Evolutionary conservation across 2,797 vertebrate genomes (phyloP), one percentile per base, ranked within the genome.

Genomic region (Pangasius mekongensis): DNA sequence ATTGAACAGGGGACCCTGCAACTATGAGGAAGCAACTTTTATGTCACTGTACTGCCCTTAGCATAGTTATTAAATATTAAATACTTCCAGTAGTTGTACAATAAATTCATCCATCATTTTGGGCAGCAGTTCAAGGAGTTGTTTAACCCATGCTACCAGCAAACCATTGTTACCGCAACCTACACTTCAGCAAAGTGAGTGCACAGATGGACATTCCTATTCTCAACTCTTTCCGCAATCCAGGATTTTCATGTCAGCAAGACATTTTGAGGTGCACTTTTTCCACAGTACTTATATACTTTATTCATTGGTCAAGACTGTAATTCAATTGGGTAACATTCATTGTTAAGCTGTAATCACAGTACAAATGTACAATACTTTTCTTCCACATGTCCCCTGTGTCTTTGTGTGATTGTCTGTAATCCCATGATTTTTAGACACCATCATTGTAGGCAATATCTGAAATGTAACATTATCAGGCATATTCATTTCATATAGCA

Each of bases 141-240:
- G 58, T 64, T 64, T 8, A n/a, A 83, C 3, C 62, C 8, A 20
- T 66, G 14, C 43, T 83, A 20, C 8, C 2, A 16, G 39, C 2
- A 83, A 83, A n/a, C 58, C 39, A 47, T 11, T 66, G 62, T 66
- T 52, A 24, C 39, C 52, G 20, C 22, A 54, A n/a, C 13, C 36
- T 62, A 62, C 43, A 47, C 47, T 30, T 77, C 60, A 39, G 22
- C 5, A 22, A 69, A 67, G 16, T 78, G 6, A 56, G 47, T 56
- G 22, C 30, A 80, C 49, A 76, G 81, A 76, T 84, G 16, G 22
- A 84, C 56, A 76, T 76, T n/a, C 1, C 52, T 69, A 76, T 71
- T 80, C 5, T 36, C 49, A 54, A 54, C 47, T 77, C 27, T 52
- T 77, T 24, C 36, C 16, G 58, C 36, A 82, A 81, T 82, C 78